Evolutionary conservation across 1,140 invertebrate species (phyloP).

Genomic region (Drosophila persimilis): DNA sequence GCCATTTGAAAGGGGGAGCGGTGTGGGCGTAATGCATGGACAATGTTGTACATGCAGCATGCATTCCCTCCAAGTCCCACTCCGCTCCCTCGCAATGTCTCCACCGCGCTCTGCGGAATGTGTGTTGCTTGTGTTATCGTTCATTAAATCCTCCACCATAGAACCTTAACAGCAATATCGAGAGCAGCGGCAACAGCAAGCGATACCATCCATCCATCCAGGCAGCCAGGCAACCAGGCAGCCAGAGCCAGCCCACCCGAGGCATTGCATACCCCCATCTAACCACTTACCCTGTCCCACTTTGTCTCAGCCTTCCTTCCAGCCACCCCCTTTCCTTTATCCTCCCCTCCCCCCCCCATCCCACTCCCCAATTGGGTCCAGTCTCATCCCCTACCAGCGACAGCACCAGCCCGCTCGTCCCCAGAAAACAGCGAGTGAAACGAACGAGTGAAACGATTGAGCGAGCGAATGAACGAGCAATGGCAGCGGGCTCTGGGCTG

Average conservation of each 20-base stretch:
- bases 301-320: constrained; percentile 41
- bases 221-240: background rate
- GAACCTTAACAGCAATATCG: constrained; percentile 74
- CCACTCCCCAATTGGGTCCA: background rate
- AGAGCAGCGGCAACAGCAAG: constrained; percentile 62
- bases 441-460: background rate
- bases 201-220: constrained; percentile 26
- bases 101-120: background rate
- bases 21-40: constrained; percentile 23
- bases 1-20: background rate
- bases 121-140: constrained; percentile 56
- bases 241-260: background rate
- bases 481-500: constrained; percentile 27
- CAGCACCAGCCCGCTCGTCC: background rate
- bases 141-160: constrained; percentile 79
- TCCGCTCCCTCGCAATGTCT: background rate
- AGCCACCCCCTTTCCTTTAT: background rate
- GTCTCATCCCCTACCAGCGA: no score
- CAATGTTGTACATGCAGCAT: constrained; percentile 46
- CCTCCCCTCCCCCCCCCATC: background rate
- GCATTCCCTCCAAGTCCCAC: constrained; percentile 9
- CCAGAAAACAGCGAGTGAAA: constrained; percentile 34
- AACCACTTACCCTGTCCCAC: constrained; percentile 67
- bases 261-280: background rate
- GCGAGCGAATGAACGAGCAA: background rate